These are phyloP conservation scores for Nomada fucata DNA, from an alignment of 2,888 invertebrate species.

Conservation along the genomic window DNA sequence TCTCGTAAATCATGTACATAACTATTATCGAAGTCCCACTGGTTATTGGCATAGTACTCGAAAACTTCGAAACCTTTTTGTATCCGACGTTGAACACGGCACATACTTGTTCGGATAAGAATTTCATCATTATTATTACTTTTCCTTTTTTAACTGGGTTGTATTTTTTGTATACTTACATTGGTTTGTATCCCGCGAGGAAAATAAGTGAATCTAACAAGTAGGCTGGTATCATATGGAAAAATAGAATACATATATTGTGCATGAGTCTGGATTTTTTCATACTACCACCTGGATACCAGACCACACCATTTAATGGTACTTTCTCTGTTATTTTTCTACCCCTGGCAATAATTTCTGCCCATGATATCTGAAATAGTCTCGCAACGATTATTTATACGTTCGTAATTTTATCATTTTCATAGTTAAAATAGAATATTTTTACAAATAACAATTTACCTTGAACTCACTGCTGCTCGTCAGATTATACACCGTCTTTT, in stretches of 20 bases:
- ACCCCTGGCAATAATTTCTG: constrained; percentile 93
- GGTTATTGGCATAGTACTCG: constrained; percentile 96
- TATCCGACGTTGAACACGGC: constrained; percentile 92
- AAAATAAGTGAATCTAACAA: constrained; percentile 92
- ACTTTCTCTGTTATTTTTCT: constrained; percentile 91
- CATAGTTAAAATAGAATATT: background rate
- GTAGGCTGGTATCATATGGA: constrained; percentile 96
- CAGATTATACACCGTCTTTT: constrained; percentile 88
- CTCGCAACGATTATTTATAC: background rate
- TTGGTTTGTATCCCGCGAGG: constrained; percentile 93
- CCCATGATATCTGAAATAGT: constrained; percentile 89
- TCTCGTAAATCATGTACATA: constrained; percentile 86
- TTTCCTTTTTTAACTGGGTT: background rate
- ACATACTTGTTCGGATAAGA: constrained; percentile 86
- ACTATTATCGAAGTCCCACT: constrained; percentile 94
- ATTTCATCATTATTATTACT: background rate
- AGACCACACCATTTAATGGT: constrained; percentile 94
- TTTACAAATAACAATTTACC: constrained; percentile 79
- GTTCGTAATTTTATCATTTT: background rate
- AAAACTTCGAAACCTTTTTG: constrained; percentile 94
- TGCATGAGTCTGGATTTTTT: constrained; percentile 91
- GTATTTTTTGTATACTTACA: constrained; percentile 87
- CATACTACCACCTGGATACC: constrained; percentile 96
- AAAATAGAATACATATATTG: constrained; percentile 92
- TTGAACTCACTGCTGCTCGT: constrained; percentile 93